Evolutionary conservation across 2,888 invertebrate genomes (phyloP).

Genomic region (Phyllotreta cruciferae): DNA sequence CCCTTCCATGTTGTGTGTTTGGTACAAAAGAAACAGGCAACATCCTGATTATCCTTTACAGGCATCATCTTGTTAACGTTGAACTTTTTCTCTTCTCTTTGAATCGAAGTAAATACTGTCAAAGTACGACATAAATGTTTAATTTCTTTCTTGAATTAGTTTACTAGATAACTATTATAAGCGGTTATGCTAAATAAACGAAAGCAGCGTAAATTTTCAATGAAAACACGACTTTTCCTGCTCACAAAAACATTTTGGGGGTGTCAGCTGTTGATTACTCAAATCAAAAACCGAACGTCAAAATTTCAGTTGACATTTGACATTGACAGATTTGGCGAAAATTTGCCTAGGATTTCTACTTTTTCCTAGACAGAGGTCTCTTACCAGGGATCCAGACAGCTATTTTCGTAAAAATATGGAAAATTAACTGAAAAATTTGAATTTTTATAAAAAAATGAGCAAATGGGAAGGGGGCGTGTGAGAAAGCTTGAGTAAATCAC

Average conservation of each 20-base stretch:
- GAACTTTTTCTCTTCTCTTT: slow-evolving; percentile 21
- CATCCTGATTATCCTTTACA: slow-evolving; percentile 92
- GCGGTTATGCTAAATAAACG: slow-evolving; percentile 9
- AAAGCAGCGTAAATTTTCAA: slow-evolving; percentile 20
- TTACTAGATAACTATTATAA: slow-evolving; percentile 3
- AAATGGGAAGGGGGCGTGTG: too few relatives aligned
- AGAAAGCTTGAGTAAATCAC: too few relatives aligned
- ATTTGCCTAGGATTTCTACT: too few relatives aligned
- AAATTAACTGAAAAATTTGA: too few relatives aligned
- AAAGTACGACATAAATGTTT: slow-evolving; percentile 18
- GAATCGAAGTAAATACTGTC: slow-evolving; percentile 17
- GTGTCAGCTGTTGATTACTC: slow-evolving; percentile 41
- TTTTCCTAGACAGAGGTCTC: neutral
- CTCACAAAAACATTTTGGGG: slow-evolving; percentile 37
- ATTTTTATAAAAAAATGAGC: too few relatives aligned
- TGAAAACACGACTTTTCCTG: slow-evolving; percentile 26
- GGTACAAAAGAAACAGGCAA: slow-evolving; percentile 95
- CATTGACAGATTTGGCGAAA: slow-evolving; percentile 9
- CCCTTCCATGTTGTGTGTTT: slow-evolving; percentile 99
- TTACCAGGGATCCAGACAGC: too few relatives aligned
- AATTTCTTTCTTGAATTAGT: neutral
- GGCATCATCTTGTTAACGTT: slow-evolving; percentile 70
- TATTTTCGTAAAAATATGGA: too few relatives aligned
- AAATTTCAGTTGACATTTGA: slow-evolving; percentile 12
- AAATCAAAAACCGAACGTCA: slow-evolving; percentile 23